Conservation (phyloP, 2,888 invertebrate genomes). For the Himalopsyche kuldschensis region DNA sequence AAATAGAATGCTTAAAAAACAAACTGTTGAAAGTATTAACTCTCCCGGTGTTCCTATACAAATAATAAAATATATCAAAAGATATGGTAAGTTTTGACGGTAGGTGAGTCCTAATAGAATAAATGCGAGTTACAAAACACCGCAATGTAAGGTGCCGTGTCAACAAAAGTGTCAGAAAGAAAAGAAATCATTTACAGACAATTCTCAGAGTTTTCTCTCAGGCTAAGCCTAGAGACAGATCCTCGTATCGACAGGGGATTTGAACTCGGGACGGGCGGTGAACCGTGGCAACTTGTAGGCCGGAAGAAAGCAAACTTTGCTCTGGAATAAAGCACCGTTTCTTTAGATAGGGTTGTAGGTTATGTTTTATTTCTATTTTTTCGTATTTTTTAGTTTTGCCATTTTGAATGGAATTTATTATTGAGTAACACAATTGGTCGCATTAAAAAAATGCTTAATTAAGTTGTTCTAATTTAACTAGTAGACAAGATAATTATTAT, state of each 20-base stretch:
- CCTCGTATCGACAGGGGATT: neutral
- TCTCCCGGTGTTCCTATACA: too few species aligned
- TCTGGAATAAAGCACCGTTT: neutral
- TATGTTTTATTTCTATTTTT: too few species aligned
- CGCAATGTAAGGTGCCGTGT: neutral
- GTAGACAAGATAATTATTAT: too few species aligned
- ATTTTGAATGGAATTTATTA: too few species aligned
- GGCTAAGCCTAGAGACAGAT: neutral
- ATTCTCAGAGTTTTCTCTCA: neutral
- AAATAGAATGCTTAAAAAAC: too few species aligned
- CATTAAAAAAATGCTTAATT: too few species aligned
- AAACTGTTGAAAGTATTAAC: too few species aligned
- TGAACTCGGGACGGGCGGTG: neutral
- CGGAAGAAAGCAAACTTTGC: neutral
- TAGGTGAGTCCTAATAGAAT: neutral
- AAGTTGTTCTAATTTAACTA: too few species aligned
- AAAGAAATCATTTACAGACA: neutral
- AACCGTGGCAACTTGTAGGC: neutral
- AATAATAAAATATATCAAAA: neutral
- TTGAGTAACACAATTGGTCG: too few species aligned
- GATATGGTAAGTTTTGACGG: neutral
- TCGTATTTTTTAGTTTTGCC: too few species aligned
- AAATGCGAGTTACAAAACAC: neutral
- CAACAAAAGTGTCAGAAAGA: neutral
- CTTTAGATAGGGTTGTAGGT: neutral